Conservation (phyloP, 2,888 invertebrate genomes). For the Geotrupes spiniger region DNA sequence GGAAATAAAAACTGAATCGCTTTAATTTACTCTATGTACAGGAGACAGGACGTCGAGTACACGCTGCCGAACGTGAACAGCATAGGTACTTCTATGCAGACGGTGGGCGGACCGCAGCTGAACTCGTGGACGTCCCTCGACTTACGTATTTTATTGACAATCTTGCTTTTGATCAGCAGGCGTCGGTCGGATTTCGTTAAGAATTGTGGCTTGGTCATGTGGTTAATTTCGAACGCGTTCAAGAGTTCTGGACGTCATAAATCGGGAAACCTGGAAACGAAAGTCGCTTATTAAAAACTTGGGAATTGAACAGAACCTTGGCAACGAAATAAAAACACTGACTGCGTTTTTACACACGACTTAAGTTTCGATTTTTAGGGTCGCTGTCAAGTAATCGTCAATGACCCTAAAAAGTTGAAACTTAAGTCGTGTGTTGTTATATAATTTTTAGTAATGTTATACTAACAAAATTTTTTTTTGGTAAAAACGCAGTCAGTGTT, state of each 20-base stretch:
- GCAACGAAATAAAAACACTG: too few relatives aligned
- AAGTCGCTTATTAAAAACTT: too few relatives aligned
- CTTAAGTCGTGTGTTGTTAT: too few relatives aligned
- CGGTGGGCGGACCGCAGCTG: constrained; percentile 25
- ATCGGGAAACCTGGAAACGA: constrained; percentile 66
- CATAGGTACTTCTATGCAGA: constrained; percentile 62
- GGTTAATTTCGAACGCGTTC: constrained; percentile 45
- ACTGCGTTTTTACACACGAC: too few relatives aligned
- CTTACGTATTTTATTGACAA: constrained; percentile 56
- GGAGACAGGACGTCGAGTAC: constrained; percentile 65
- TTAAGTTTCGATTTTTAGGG: too few relatives aligned
- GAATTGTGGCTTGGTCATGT: constrained; percentile 44
- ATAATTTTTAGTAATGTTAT: too few relatives aligned
- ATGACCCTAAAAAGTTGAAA: too few relatives aligned
- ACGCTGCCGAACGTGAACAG: constrained; percentile 64
- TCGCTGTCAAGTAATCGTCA: too few relatives aligned
- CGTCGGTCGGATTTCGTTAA: constrained; percentile 40
- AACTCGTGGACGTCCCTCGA: constrained; percentile 41
- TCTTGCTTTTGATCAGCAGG: constrained; percentile 54
- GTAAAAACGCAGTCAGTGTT: too few relatives aligned
- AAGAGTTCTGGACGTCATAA: constrained; percentile 70
- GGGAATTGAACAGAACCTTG: constrained; percentile 11
- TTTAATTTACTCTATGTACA: constrained; percentile 59
- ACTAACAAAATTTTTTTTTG: too few relatives aligned
- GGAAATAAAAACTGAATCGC: constrained; percentile 8